Conservation (phyloP, 2,113 vertebrate species). For the Prinia subflava region DNA sequence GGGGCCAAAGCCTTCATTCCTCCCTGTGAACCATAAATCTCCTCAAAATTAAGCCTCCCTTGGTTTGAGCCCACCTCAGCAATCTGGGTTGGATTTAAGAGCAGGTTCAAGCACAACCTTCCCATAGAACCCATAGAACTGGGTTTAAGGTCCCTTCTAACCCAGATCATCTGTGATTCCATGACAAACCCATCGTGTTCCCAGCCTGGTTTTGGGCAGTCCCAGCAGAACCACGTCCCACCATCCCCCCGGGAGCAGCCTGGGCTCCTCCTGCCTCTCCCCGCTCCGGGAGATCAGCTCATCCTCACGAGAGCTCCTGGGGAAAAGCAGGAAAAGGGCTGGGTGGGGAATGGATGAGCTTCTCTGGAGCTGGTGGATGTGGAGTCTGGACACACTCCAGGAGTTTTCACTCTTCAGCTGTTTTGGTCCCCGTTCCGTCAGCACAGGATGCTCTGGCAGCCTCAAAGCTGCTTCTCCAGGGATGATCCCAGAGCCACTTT, state of each 20-base stretch:
- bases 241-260: neutral
- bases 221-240: neutral
- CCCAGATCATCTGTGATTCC: neutral
- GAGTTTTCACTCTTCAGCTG: neutral
- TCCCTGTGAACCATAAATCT: neutral
- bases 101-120: neutral
- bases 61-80: too few relatives aligned
- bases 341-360: neutral
- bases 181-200: accelerated
- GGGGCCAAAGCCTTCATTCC: neutral
- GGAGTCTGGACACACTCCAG: neutral
- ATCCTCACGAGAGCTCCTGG: neutral
- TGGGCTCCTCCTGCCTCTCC: neutral
- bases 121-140: neutral
- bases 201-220: neutral
- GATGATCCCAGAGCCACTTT: neutral
- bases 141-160: neutral
- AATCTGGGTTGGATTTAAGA: neutral
- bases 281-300: too few relatives aligned
- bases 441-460: accelerated
- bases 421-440: neutral
- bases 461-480: neutral
- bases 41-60: neutral
- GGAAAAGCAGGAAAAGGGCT: neutral
- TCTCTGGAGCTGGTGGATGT: accelerated